Base-by-base conservation (phyloP, 2,888 invertebrate species). In the Phalera bucephala region DNA sequence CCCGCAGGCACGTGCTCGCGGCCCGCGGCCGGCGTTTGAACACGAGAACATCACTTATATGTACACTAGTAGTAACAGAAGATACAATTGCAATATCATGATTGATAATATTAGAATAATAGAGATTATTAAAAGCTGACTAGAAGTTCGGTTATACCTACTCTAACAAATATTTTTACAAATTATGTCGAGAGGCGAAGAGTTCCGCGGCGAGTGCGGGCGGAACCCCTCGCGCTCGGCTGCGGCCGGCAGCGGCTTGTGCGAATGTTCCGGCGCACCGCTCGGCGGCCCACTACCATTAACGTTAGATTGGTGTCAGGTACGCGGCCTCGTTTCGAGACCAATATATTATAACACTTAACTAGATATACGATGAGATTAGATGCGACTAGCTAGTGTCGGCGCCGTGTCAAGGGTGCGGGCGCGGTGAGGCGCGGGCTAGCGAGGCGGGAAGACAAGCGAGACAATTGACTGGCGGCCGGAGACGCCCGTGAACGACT, bases 81-180 rank as follows among this genome's bases (percentile, higher is more conserved):
- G 50, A 64, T 72, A 79, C 67, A 72, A 76, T 72, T 77, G 78
- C 69, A 67, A 78, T 72, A 71, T 75, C 72, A 80, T 65, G 71
- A 78, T 72, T 76, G 75, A 77, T 77, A 70, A 65, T 60, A 81
- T 73, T 71, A 73, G 80, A 80, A 76, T 73, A 79, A 72, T 77
- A 84, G 83, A 88, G 81, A 86, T 87, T 78, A 78, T 80, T 73
- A 81, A 85, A 90, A 90, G 88, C 90, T 70, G 83, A 87, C 88
- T 88, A 89, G 81, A 86, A 85, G 76, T 83, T 79, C 69, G 72
- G 74, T 84, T 77, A 83, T 76, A 72, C 73, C 82, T 85, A 85
- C 76, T 67, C 80, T 86, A 84, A 80, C 74, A 72, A 67, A 64
- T 76, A 77, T 80, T 74, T 57, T 66, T 76, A 77, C 64, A 71